Evolutionary conservation across 2,888 invertebrate species (phyloP), one percentile per base, ranked within the genome.

Genomic region (Nebria brevicollis): DNA sequence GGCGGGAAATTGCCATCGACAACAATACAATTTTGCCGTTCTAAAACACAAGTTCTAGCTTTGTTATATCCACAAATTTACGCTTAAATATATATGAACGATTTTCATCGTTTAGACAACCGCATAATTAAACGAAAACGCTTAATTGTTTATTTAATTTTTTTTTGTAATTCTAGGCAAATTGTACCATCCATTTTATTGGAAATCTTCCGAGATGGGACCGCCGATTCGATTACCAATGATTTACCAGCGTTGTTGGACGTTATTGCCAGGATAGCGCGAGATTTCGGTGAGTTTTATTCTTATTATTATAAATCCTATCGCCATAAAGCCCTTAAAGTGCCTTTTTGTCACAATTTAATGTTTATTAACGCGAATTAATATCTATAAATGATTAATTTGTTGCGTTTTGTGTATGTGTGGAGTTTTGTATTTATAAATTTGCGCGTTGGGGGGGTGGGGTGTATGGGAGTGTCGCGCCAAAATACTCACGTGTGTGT

Each of bases 131-230:
- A 20, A 20, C 20, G 20, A 20, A 20, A 20, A 20, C 20, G 20
- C 20, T 1, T 20, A 20, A 20, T 20, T 20, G 20, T 20, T 20
- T 20, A 20, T 1, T n/a, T n/a, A n/a, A n/a, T n/a, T n/a, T n/a
- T 20, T 20, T 20, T 20, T 83, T 86, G 85, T 84, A 85, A 83
- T 91, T 91, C 54, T 90, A 94, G 94, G 84, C 91, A 92, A 88
- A 89, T 91, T 89, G 91, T 92, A 79, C 91, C 92, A 1, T 88
- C 91, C 82, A 89, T 91, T 82, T 87, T 93, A 81, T 87, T 92
- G 86, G 92, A 92, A 83, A 90, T 92, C 77, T 90, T 92, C 84
- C 89, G 90, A 82, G 88, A 88, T 65, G 90, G 90, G 26, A 86
- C 88, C n/a, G 83, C 86, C 42, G 89, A 89, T 25, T 84, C 86